Evolutionary conservation across 2,113 vertebrate genomes (phyloP).

Genomic region (Cebus imitator): DNA sequence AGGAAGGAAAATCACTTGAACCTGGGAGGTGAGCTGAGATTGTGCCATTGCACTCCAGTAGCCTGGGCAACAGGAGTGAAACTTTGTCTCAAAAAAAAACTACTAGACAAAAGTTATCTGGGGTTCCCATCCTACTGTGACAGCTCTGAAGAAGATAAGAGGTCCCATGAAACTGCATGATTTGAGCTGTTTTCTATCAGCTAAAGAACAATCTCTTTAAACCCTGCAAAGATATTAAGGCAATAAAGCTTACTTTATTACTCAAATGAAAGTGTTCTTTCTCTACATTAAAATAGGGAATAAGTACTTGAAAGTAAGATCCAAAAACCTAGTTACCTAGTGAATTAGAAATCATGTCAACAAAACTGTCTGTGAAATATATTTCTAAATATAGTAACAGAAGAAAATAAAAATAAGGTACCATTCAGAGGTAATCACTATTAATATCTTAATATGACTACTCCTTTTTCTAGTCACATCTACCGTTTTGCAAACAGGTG

Average conservation of each 20-base stretch:
- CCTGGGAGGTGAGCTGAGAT: too few relatives aligned
- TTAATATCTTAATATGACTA: neutral
- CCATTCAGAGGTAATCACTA: neutral
- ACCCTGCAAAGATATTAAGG: neutral
- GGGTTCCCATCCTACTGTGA: neutral
- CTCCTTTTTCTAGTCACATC: neutral
- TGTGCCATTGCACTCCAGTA: too few relatives aligned
- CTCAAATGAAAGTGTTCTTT: neutral
- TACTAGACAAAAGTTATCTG: neutral
- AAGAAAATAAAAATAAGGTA: constrained; percentile 49
- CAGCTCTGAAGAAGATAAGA: neutral
- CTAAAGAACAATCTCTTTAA: neutral
- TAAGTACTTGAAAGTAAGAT: neutral
- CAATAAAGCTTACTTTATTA: constrained; percentile 21
- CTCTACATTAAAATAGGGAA: neutral
- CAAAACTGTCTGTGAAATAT: neutral
- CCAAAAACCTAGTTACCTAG: neutral
- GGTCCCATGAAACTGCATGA: neutral
- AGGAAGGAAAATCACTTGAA: too few relatives aligned
- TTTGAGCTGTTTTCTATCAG: neutral
- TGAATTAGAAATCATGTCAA: neutral
- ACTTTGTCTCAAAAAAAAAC: neutral
- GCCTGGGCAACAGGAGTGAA: too few relatives aligned
- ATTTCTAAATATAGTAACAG: constrained; percentile 19
- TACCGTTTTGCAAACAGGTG: neutral